These are phyloP conservation scores for Grus americana DNA, from an alignment of 2,113 vertebrate genomes.

Conservation along the genomic window DNA sequence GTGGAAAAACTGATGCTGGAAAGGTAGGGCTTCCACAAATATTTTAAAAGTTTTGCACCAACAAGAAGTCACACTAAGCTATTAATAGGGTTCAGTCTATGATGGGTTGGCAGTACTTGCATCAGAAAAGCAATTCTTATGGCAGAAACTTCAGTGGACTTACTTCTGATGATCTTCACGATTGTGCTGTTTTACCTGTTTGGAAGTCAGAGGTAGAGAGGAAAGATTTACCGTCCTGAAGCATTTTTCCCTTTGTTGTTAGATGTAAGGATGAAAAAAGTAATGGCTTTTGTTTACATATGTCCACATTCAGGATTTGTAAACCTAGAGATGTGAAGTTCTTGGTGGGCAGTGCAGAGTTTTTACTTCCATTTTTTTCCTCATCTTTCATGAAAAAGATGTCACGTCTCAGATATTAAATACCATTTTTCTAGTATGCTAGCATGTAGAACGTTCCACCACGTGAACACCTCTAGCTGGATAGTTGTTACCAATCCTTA, in stretches of 20 bases:
- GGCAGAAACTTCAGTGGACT: not conserved
- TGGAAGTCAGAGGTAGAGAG: not conserved
- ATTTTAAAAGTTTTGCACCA: not conserved
- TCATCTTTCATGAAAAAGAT: not conserved
- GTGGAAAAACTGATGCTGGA: not conserved
- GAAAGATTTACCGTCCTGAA: not conserved
- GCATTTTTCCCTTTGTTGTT: not conserved
- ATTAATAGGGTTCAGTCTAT: not conserved
- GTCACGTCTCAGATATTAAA: not conserved
- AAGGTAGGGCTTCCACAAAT: not conserved
- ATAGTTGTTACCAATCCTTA: not conserved
- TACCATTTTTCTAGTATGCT: not conserved
- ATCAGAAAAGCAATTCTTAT: not conserved
- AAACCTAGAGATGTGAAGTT: not conserved
- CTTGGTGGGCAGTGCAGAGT: not conserved
- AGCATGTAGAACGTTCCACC: not conserved
- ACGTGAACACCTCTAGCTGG: not conserved
- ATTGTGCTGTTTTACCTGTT: not conserved
- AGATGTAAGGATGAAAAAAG: not conserved
- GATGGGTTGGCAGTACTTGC: not conserved
- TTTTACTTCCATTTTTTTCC: not conserved
- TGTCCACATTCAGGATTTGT: not conserved
- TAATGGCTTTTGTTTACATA: not conserved
- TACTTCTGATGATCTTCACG: not conserved
- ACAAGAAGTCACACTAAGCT: not conserved